Conservation (phyloP, 2,888 invertebrate species). For the Mimachlamys varia region DNA sequence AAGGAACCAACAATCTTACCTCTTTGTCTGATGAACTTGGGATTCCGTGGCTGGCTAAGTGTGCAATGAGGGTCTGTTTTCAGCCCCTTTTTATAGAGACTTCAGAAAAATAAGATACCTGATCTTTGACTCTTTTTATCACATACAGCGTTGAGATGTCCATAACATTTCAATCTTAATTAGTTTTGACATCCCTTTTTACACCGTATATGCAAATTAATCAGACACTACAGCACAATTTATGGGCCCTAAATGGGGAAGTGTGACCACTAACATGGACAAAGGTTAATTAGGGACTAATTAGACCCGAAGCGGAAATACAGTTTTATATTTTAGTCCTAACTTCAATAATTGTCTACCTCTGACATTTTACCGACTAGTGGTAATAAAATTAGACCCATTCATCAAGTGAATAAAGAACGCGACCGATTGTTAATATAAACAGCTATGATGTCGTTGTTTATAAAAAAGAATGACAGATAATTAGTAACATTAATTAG, state of each 20-base stretch:
- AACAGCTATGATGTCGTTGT: background rate
- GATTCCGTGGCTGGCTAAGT: background rate
- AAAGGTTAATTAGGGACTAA: background rate
- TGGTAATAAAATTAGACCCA: background rate
- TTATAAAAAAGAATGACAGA: background rate
- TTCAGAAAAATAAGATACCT: background rate
- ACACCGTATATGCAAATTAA: background rate
- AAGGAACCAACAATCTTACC: background rate
- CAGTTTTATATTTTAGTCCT: background rate
- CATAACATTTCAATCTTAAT: conserved; percentile 25
- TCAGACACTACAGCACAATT: background rate
- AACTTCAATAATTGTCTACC: background rate
- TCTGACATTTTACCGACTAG: background rate
- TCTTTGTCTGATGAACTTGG: background rate
- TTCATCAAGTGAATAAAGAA: background rate
- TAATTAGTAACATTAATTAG: background rate
- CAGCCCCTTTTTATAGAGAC: background rate
- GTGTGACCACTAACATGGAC: background rate
- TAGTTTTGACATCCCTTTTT: background rate
- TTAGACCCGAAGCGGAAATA: background rate
- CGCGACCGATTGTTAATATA: background rate
- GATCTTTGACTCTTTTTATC: background rate
- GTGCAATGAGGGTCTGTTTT: background rate
- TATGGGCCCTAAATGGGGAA: background rate
- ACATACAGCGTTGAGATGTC: background rate